Base-by-base conservation (phyloP, 2,888 invertebrate genomes). In the Rhaphigaster nebulosa region DNA sequence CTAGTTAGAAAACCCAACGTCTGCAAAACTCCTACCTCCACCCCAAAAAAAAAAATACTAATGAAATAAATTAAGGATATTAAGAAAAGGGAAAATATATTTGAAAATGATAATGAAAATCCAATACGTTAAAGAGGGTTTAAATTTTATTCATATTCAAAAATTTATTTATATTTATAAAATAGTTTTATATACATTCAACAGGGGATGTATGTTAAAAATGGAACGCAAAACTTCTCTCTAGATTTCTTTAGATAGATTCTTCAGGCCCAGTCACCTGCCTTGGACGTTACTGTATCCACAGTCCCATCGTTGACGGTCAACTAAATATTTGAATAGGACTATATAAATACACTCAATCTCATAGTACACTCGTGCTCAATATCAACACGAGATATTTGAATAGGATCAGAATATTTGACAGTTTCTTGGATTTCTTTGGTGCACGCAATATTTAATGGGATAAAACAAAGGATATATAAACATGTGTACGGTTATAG, bases 251-350 rank as follows among this genome's bases (percentile, higher is more conserved):
- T 34, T 15, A 18, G 0, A 4, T 34, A n/a, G 12, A 29, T 76
- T 76, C 70, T 76, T 76, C 70, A 76, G 15, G 0, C 5, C 29
- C 4, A 38, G 70, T 38, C 34, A 23, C 20, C 10, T 38, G 34
- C 70, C 38, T 76, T 76, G 8, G 38, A 34, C 34, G 34, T 76
- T 38, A 23, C 34, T 38, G 6, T 76, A 76, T 76, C 70, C 34
- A 60, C 12, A 70, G 5, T 3, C 70, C 70, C 13, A 23, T 20
- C 70, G 70, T 76, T 20, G 70, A 23, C 70, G 23, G 70, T 76
- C 70, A 76, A 76, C 34, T 76, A 76, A 76, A 76, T 76, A 76
- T 76, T 76, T 76, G 70, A 76, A 76, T 76, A 76, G 70, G 70
- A 76, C 70, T 38, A 20, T 76, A 76, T 38, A 76, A 76, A 76